Conservation (phyloP, 1,140 invertebrate genomes). For the Hirudo medicinalis region DNA sequence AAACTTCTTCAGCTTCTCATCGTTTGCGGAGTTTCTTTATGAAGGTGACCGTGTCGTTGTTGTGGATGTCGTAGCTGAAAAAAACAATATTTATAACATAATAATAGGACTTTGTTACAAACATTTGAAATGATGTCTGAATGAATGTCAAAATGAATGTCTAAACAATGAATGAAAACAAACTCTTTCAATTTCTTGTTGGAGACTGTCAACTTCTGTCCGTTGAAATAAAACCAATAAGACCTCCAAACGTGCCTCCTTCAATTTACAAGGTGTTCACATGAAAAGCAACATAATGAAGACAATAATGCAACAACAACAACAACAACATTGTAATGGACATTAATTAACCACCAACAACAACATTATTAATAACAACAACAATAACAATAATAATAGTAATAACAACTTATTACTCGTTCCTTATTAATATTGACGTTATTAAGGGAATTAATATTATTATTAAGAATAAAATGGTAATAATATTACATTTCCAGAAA, state of each 20-base stretch:
- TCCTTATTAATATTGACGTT: too few relatives aligned
- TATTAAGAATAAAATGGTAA: too few relatives aligned
- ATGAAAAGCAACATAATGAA: not conserved
- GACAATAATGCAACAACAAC: not conserved
- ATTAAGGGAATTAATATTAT: too few relatives aligned
- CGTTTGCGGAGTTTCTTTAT: conserved; percentile 29
- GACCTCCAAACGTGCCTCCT: conserved; percentile 57
- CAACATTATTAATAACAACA: not conserved
- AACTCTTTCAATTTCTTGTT: conserved; percentile 47
- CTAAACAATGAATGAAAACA: conserved; percentile 22
- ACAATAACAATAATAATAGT: too few relatives aligned
- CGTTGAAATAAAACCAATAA: conserved; percentile 51
- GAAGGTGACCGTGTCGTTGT: conserved; percentile 52
- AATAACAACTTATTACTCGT: too few relatives aligned
- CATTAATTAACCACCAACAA: not conserved
- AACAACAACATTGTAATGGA: not conserved
- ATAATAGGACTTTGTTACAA: too few relatives aligned
- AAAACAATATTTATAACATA: conserved; percentile 15
- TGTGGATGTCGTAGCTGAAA: conserved; percentile 48
- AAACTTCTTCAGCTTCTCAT: too few relatives aligned
- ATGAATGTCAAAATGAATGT: not conserved
- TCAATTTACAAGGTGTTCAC: conserved; percentile 21
- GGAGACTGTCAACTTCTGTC: conserved; percentile 49
- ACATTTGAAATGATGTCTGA: not conserved
- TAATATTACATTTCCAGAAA: too few relatives aligned